phyloP scores from a whole-genome alignment of 1,140 invertebrate genomes.

The Lepidurus couesii region DNA sequence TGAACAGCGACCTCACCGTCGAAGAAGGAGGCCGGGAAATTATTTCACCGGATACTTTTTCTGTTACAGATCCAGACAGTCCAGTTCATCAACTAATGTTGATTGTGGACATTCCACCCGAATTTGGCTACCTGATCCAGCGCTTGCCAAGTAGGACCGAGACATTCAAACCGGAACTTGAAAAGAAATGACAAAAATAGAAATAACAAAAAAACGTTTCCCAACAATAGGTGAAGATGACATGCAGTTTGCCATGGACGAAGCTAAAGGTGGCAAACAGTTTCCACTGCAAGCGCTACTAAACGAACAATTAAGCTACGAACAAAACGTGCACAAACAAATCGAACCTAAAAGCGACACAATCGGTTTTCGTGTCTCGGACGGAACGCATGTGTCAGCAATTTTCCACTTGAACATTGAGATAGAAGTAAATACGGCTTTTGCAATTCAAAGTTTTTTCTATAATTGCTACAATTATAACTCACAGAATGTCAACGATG shows the following conservation, averaged over 20 bases:
- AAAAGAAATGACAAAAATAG: background rate
- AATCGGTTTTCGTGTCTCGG: slow-evolving; percentile 28
- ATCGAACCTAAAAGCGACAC: slow-evolving; percentile 12
- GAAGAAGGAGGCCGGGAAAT: slow-evolving; percentile 33
- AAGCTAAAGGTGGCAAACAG: background rate
- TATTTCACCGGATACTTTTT: slow-evolving; percentile 31
- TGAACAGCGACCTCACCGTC: slow-evolving; percentile 31
- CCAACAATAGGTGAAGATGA: background rate
- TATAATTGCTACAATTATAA: background rate
- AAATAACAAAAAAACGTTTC: background rate
- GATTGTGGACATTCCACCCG: slow-evolving; percentile 23
- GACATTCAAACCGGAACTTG: background rate
- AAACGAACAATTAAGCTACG: slow-evolving; percentile 34
- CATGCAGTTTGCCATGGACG: background rate
- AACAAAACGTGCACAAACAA: slow-evolving; percentile 26
- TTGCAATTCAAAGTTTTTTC: slow-evolving; percentile 5
- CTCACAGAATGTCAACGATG: slow-evolving; percentile 33
- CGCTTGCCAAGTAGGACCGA: slow-evolving; percentile 16
- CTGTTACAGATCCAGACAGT: slow-evolving; percentile 27
- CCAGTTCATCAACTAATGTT: background rate
- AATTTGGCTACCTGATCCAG: slow-evolving; percentile 29
- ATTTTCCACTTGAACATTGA: slow-evolving; percentile 27
- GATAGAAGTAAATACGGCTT: slow-evolving; percentile 27
- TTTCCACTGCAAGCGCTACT: slow-evolving; percentile 32
- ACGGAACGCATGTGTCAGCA: slow-evolving; percentile 30